Evolutionary conservation across 92 coral and sea anemone species (phyloP), one percentile per base, ranked within the genome.

Genomic region (Zoanthus gigantus): DNA sequence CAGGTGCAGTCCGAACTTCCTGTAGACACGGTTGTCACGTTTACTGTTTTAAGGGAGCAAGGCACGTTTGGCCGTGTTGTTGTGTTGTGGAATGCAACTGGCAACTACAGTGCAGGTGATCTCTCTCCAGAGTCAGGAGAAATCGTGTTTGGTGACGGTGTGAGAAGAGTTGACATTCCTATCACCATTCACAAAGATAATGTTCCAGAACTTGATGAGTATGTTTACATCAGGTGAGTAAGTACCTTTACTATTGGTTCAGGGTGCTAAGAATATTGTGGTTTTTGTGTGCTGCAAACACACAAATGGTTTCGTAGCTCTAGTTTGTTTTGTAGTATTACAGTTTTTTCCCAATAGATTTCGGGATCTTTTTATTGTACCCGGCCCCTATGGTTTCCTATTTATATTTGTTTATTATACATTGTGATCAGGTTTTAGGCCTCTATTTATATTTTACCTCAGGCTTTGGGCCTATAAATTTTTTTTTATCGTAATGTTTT

Each of bases 41-140:
- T 96, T 67, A 95, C 94, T 67, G 95, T 96, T 13, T 88, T 95
- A 3, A 87, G 99, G 34, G 95, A 96, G 82, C 92, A 92, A 44
- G 99, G 99, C 4, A 90, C 84, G 47, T 90, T 93, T 79, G 99
- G 99, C 32, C 94, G 96, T 30, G 98, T 96, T 23, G 95, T 92
- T 10, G 94, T 90, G 32, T 74, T 83, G 18, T 96, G 99, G 99
- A 96, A 95, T 85, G 89, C 82, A 15, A 80, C 94, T 0, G 98
- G 98, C 14, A 95, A 93, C 78, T 88, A 90, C 77, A 90, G 92
- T 28, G 90, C 75, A 7, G 91, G 93, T 60, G 98, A 96, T 71
- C 79, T 96, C 46, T 83, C 90, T 9, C 99, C 99, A 6, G 60
- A 90, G 7, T 92, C 94, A 28, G 99, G 99, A 28, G 83, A 93